These are phyloP conservation scores for Acanthaster planci DNA, from an alignment of 35 echinoderm and acorn worm genomes.

Conservation along the genomic window DNA sequence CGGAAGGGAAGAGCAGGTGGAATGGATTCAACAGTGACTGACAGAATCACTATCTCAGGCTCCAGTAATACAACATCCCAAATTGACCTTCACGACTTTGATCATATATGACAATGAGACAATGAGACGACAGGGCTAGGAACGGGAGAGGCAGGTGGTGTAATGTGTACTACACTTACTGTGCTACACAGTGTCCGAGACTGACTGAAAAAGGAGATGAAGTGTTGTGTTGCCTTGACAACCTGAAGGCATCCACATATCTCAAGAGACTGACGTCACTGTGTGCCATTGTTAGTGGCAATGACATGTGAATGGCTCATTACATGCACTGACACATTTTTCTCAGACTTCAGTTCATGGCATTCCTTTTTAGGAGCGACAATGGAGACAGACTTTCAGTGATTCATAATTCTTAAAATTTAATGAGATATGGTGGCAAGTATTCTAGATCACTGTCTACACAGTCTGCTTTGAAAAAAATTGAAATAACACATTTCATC, in stretches of 20 bases:
- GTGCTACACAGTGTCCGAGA: background rate
- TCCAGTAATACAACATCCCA: background rate
- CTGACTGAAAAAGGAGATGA: background rate
- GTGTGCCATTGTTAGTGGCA: background rate
- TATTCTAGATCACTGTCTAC: too few species aligned
- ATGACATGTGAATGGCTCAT: constrained; percentile 5
- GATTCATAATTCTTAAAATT: background rate
- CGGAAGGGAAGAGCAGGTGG: background rate
- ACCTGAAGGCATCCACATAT: background rate
- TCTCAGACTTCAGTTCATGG: background rate
- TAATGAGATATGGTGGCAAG: background rate
- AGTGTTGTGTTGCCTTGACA: constrained; percentile 10
- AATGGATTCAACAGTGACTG: background rate
- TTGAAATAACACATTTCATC: too few species aligned
- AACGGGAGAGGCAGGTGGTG: background rate
- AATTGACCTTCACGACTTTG: background rate
- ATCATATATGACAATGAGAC: background rate
- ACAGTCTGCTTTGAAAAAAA: too few species aligned
- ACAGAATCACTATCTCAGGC: background rate
- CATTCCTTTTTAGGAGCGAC: too few species aligned
- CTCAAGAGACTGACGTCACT: background rate
- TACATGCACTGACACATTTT: background rate
- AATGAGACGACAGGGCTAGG: background rate
- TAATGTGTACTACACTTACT: background rate
- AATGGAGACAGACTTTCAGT: background rate